Percentiles rank a stretch among this genome's conserved stretches.
These are phyloP conservation scores for Pangasius sanitwongsei DNA, from an alignment of 2,797 vertebrate genomes.

Conservation along the genomic window DNA sequence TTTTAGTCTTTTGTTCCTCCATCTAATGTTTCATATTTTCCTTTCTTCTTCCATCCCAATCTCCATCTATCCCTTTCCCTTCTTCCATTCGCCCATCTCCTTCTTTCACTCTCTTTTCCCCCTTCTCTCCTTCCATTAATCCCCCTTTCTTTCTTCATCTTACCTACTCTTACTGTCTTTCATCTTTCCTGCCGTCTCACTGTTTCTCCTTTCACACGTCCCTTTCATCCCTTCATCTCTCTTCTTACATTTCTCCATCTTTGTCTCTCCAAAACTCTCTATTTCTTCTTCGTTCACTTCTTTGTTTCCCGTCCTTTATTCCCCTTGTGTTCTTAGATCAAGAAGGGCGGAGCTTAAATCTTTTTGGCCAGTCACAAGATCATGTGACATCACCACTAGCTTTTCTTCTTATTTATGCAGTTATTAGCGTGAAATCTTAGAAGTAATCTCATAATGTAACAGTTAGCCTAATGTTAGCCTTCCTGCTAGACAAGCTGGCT, in stretches of 20 bases:
- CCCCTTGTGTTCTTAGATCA: not conserved
- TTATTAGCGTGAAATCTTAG: not conserved
- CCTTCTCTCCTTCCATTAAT: not conserved
- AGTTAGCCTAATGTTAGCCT: not conserved
- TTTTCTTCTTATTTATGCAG: not conserved
- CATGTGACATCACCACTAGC: not conserved
- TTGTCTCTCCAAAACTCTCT: not conserved
- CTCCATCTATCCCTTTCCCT: not conserved
- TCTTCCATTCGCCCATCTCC: not conserved
- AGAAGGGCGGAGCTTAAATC: not conserved
- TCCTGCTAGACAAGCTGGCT: not conserved
- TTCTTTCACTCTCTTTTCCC: slow-evolving; percentile 16
- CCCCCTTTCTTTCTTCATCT: not conserved
- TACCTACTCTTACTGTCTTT: not conserved
- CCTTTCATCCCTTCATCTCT: not conserved
- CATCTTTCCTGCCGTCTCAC: not conserved
- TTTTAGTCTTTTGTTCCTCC: not conserved
- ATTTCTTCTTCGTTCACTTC: not conserved
- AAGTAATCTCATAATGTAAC: not conserved
- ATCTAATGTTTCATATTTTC: not conserved
- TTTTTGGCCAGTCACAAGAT: not conserved
- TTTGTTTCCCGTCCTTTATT: not conserved
- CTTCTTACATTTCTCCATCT: not conserved
- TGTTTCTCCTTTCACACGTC: not conserved
- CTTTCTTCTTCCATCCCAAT: not conserved